Conservation (phyloP, 2,888 invertebrate genomes). For the Bimastos eiseni region DNA sequence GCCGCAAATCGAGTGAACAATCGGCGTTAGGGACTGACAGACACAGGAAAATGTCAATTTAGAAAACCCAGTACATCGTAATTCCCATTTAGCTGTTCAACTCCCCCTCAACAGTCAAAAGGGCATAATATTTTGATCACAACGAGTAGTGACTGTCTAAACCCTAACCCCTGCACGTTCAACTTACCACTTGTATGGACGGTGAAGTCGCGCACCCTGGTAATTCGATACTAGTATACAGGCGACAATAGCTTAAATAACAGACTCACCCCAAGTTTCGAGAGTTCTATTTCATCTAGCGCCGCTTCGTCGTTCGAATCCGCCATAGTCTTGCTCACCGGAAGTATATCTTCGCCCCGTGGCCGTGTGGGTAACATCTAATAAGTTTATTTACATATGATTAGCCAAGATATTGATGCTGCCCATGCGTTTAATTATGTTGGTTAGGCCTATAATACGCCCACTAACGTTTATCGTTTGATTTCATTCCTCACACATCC, state of each 20-base stretch:
- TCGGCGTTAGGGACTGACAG: not conserved
- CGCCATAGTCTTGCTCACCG: slow-evolving; percentile 19
- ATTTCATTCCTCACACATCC: not conserved
- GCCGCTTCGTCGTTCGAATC: not conserved
- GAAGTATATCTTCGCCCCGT: not conserved
- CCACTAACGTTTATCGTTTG: not conserved
- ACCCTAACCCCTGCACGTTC: not conserved
- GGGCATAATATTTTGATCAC: not conserved
- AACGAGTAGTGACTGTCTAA: not conserved
- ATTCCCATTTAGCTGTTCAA: not conserved
- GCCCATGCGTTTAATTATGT: not conserved
- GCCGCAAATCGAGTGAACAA: not conserved
- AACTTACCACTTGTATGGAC: not conserved
- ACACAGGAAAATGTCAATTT: not conserved
- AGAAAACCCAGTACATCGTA: not conserved
- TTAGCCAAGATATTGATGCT: not conserved
- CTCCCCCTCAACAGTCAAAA: not conserved
- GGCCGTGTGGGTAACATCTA: not conserved
- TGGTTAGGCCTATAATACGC: no score
- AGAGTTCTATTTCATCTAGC: not conserved
- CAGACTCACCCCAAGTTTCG: slow-evolving; percentile 16
- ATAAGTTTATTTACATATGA: not conserved
- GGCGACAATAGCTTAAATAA: not conserved
- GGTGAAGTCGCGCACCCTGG: not conserved
- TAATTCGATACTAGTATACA: not conserved